phyloP scores from a whole-genome alignment of 92 coral and sea anemone genomes.

The Meandrina meandrites region DNA sequence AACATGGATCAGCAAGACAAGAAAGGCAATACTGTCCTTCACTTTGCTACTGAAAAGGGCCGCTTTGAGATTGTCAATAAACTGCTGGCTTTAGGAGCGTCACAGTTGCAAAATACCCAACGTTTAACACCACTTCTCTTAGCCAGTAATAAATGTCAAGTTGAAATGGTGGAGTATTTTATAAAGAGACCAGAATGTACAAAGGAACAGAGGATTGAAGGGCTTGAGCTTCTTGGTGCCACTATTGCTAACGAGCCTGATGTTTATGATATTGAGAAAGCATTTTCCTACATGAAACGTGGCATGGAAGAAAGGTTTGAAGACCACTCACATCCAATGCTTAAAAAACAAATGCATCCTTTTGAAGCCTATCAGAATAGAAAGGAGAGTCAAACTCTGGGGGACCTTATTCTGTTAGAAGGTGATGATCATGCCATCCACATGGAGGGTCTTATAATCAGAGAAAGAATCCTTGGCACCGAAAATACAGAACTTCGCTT shows the following conservation, averaged over 20 bases:
- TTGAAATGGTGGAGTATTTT: slow-evolving; percentile 65
- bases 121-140: slow-evolving; percentile 66
- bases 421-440: slow-evolving; percentile 67
- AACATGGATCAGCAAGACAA: slow-evolving; percentile 61
- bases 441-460: slow-evolving; percentile 74
- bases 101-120: slow-evolving; percentile 51
- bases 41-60: slow-evolving; percentile 54
- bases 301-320: slow-evolving; percentile 62
- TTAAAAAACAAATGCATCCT: slow-evolving; percentile 52
- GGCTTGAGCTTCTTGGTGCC: slow-evolving; percentile 74
- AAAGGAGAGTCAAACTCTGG: slow-evolving; percentile 64
- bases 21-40: slow-evolving; percentile 67
- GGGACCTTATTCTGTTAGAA: slow-evolving; percentile 48
- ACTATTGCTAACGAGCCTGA: slow-evolving; percentile 76
- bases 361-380: slow-evolving; percentile 67
- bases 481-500: slow-evolving; percentile 54
- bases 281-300: slow-evolving; percentile 55
- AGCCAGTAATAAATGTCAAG: slow-evolving; percentile 69
- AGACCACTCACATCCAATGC: slow-evolving; percentile 12
- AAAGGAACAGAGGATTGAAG: slow-evolving; percentile 44
- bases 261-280: slow-evolving; percentile 53
- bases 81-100: slow-evolving; percentile 51
- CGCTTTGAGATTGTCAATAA: slow-evolving; percentile 61
- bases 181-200: slow-evolving; percentile 52
- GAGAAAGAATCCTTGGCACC: slow-evolving; percentile 75